These are phyloP conservation scores for Lordiphosa collinella DNA, from an alignment of 1,140 invertebrate species.

Conservation along the genomic window DNA sequence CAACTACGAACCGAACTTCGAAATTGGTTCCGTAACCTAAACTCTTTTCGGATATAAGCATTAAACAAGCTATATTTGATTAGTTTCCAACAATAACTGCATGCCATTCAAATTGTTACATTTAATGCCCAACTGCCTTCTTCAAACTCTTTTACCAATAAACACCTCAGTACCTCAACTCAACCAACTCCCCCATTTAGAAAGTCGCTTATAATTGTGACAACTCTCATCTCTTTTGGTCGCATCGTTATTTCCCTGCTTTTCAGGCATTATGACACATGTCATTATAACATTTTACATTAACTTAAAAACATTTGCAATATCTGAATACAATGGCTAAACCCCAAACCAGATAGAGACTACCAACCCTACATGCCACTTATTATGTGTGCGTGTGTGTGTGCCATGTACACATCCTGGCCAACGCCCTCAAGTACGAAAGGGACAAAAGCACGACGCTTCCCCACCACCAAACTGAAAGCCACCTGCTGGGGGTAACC, in stretches of 20 bases:
- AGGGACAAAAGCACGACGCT: conserved; percentile 30
- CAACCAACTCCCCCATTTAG: background rate
- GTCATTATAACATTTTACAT: conserved; percentile 73
- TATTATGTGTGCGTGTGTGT: conserved; percentile 26
- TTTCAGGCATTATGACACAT: conserved; percentile 55
- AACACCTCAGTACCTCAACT: background rate
- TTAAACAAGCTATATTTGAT: too few relatives aligned
- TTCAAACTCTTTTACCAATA: background rate
- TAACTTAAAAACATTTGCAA: conserved; percentile 76
- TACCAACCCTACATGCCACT: conserved; percentile 59
- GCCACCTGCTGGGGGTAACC: conserved; percentile 59
- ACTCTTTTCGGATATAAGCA: too few relatives aligned
- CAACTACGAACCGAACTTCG: too few relatives aligned
- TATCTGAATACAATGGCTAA: conserved; percentile 48
- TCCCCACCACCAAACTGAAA: conserved; percentile 39
- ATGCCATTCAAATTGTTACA: too few relatives aligned
- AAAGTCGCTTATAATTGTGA: conserved; percentile 9
- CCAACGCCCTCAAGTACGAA: conserved; percentile 45
- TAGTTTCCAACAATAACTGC: too few relatives aligned
- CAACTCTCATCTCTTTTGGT: conserved; percentile 7
- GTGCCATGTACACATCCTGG: conserved; percentile 40
- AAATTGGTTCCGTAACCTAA: too few relatives aligned
- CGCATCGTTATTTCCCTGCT: conserved; percentile 5
- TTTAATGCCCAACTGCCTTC: too few relatives aligned
- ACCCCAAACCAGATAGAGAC: conserved; percentile 22